phyloP scores from a whole-genome alignment of 2,797 vertebrate genomes.

The Arnoldichthys spilopterus region DNA sequence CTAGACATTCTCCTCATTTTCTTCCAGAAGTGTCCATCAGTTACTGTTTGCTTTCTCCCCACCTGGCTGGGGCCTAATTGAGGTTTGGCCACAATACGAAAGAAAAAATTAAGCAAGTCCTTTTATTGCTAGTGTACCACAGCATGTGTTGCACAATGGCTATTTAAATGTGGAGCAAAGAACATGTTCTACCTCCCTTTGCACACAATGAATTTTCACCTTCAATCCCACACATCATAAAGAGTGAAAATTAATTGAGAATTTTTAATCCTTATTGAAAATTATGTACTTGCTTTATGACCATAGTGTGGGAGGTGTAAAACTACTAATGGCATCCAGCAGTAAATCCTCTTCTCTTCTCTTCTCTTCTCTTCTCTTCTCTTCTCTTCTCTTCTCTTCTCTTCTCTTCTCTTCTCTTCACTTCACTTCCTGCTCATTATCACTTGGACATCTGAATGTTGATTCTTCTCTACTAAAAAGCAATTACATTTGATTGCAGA shows the following conservation, averaged over 20 bases:
- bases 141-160: constrained; percentile 33
- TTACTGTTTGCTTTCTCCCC: constrained; percentile 23
- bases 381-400: not conserved
- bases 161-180: constrained; percentile 39
- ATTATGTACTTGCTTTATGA: constrained; percentile 40
- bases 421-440: not conserved
- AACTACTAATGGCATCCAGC: not conserved
- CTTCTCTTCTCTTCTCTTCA: not conserved
- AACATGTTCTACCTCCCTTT: constrained; percentile 24
- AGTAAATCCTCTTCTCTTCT: not conserved
- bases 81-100: constrained; percentile 12
- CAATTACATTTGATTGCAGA: constrained; percentile 28
- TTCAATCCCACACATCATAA: constrained; percentile 25
- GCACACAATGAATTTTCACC: constrained; percentile 36
- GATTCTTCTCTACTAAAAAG: constrained; percentile 28
- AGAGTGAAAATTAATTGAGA: constrained; percentile 47
- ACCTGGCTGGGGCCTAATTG: constrained; percentile 12
- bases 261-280: constrained; percentile 46
- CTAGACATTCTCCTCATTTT: constrained; percentile 1
- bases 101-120: constrained; percentile 21
- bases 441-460: not conserved
- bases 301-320: constrained; percentile 16
- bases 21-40: not conserved
- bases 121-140: constrained; percentile 15
- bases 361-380: not conserved